Evolutionary conservation across 2,888 invertebrate genomes (phyloP).

Genomic region (Suillia variegata): DNA sequence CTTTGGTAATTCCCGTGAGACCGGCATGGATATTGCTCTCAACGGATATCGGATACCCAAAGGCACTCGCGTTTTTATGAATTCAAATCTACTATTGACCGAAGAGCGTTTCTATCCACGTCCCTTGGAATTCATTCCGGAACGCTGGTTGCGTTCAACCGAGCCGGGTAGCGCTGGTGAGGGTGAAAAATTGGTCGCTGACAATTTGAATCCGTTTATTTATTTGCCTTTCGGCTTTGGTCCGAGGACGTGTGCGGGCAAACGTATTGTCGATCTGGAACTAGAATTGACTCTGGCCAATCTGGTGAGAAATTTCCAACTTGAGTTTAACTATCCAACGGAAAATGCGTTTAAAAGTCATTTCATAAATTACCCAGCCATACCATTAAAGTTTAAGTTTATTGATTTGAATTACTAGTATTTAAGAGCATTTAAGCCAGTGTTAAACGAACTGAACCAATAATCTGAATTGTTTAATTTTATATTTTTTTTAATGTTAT

Average conservation of each 20-base stretch:
- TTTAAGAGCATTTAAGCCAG: no score
- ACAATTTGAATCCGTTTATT: constrained; percentile 41
- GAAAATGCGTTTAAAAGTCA: constrained; percentile 39
- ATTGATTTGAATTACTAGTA: constrained; percentile 39
- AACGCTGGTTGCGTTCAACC: constrained; percentile 61
- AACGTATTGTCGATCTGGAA: constrained; percentile 74
- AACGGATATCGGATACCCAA: constrained; percentile 69
- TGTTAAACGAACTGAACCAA: no score
- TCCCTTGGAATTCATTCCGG: constrained; percentile 28
- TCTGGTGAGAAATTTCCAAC: constrained; percentile 55
- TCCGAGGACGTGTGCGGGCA: constrained; percentile 69
- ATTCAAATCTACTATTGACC: neutral
- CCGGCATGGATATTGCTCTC: constrained; percentile 65
- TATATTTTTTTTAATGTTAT: no score
- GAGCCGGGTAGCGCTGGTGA: no score
- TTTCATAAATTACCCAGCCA: constrained; percentile 49
- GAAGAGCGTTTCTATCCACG: constrained; percentile 12
- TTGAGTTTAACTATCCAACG: constrained; percentile 56
- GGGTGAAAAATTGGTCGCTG: constrained; percentile 30
- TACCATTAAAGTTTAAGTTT: constrained; percentile 57
- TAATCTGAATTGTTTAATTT: no score
- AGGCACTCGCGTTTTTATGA: constrained; percentile 71
- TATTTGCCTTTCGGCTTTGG: constrained; percentile 54
- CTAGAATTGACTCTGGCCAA: constrained; percentile 64
- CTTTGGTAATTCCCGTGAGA: constrained; percentile 64